phyloP scores from a whole-genome alignment of 2,113 vertebrate genomes.

The Eira barbara region DNA sequence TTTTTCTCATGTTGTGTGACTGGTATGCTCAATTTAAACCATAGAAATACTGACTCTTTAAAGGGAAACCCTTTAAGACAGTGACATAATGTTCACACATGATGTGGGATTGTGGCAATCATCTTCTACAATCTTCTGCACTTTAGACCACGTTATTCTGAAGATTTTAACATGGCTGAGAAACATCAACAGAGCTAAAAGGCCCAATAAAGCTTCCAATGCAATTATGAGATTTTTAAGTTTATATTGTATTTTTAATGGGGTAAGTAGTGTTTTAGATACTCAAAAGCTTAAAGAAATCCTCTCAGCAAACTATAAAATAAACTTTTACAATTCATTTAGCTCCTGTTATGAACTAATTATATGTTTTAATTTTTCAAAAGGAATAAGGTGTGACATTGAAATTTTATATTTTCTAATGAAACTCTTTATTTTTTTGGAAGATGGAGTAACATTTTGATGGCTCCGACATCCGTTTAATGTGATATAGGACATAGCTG shows the following conservation, averaged over 20 bases:
- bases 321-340: neutral
- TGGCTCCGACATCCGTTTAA: neutral
- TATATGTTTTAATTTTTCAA: neutral
- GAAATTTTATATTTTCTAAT: neutral
- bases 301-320: neutral
- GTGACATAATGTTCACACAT: neutral
- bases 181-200: neutral
- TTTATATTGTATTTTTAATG: conserved; percentile 23
- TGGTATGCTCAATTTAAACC: neutral
- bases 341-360: neutral
- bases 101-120: neutral
- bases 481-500: neutral
- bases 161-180: neutral
- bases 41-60: neutral
- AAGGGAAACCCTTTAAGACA: neutral
- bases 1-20: neutral
- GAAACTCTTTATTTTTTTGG: neutral
- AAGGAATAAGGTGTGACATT: neutral
- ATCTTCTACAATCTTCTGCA: neutral
- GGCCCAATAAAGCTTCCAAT: neutral
- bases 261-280: neutral
- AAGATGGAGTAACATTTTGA: neutral
- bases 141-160: neutral
- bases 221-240: neutral
- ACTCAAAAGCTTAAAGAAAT: neutral